Percentiles rank a stretch among this genome's conserved stretches.
phyloP scores from a whole-genome alignment of 1,140 invertebrate species.

The Polyergus mexicanus region DNA sequence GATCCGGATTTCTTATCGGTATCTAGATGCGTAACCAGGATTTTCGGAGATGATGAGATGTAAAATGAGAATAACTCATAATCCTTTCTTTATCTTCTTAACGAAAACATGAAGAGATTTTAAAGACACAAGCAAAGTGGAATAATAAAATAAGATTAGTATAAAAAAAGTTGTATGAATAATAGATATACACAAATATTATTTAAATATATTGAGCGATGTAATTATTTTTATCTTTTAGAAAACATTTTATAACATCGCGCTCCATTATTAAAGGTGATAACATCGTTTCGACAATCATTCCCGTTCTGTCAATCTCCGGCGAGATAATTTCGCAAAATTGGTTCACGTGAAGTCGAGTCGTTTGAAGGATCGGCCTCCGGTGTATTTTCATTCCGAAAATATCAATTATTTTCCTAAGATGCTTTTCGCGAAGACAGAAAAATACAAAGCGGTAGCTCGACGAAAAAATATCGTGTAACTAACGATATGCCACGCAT shows the following conservation, averaged over 20 bases:
- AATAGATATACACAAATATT: neutral
- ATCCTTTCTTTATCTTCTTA: slow-evolving; percentile 9
- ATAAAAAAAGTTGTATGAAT: neutral
- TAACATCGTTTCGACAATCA: slow-evolving; percentile 16
- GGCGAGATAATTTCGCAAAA: slow-evolving; percentile 13
- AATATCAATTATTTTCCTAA: slow-evolving; percentile 35
- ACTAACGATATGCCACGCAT: neutral
- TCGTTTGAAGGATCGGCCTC: slow-evolving; percentile 11
- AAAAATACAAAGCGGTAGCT: slow-evolving; percentile 25
- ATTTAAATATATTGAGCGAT: slow-evolving; percentile 1
- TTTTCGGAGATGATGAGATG: slow-evolving; percentile 8
- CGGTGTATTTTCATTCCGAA: slow-evolving; percentile 28
- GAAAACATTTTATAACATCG: neutral
- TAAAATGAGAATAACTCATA: slow-evolving; percentile 14
- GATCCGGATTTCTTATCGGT: slow-evolving; percentile 3
- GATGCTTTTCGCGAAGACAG: neutral
- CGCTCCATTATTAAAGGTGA: neutral
- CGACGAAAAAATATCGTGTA: slow-evolving; percentile 7
- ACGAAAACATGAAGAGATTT: neutral
- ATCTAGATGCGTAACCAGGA: neutral
- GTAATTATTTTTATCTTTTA: slow-evolving; percentile 6
- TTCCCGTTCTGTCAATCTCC: neutral
- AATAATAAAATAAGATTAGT: neutral
- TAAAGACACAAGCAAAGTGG: neutral
- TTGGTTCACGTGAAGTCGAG: slow-evolving; percentile 27